Evolutionary conservation across 2,888 invertebrate genomes (phyloP), one percentile per base, ranked within the genome.

Genomic region (Nomada fabriciana): DNA sequence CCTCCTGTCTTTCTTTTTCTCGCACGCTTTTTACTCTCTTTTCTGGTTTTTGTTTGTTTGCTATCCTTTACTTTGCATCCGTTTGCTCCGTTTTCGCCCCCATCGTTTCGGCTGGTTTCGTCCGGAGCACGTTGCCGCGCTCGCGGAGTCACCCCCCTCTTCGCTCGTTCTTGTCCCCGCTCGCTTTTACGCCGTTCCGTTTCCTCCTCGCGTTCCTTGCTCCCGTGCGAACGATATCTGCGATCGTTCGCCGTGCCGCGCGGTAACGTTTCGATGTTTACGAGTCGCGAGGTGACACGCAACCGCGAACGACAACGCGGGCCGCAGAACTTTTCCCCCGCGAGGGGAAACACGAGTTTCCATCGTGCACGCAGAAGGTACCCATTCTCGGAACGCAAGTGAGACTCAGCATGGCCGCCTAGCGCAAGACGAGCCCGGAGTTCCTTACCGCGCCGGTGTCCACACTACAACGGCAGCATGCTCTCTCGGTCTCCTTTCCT

Each of bases 321-420:
- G 73, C 63, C 71, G 25, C 52, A 61, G 60, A 75, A 79, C 73
- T 63, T 59, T 47, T n/a, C n/a, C n/a, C n/a, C 29, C 42, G 47
- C 59, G 63, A 29, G 57, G 78, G 71, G 67, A 53, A 23, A 13
- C 69, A 76, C 63, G 71, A 85, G 84, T 84, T 87, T 74, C 72
- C 79, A 76, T 52, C 87, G 87, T 71, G 67, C 61, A 80, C 76
- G 79, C 82, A 73, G 84, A 87, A 84, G 82, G 84, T 74, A 82
- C 87, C 70, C 85, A 63, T 89, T 88, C 85, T 87, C 83, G 88
- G 86, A 86, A 88, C 87, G 86, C 86, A 82, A 88, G 84, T 79
- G 82, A 86, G 86, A 83, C 83, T 86, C 88, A 90, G 91, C 88
- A 91, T 91, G 90, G 91, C 91, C 88, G 91, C 88, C 87, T 84